Base-by-base conservation (phyloP, 2,113 vertebrate species). In the Corythornis vintsioides region DNA sequence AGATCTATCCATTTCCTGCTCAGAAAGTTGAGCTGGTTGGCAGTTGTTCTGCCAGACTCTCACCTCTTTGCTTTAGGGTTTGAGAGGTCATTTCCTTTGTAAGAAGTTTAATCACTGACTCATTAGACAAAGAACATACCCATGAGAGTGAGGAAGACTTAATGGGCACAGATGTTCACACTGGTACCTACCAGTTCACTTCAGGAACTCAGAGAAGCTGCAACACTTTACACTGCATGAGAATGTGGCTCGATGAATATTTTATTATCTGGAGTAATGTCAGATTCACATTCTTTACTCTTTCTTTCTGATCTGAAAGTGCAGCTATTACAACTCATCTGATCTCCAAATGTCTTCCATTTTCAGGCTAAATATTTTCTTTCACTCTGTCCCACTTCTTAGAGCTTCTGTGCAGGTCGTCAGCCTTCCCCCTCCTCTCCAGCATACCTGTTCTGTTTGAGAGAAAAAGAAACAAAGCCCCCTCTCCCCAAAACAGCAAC, bases 41-140 rank as follows among this genome's bases (percentile, higher is more conserved):
- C 11, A 74, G 65, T 24, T 50, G 28, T 59, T 86, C 9, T 84
- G 55, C 55, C 77, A 87, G 80, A 29, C 19, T 81, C 45, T 79
- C 63, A 84, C n/a, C 63, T 84, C 59, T 83, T 89, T 61, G 83
- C 91, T 90, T 67, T 64, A 80, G 92, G 80, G 40, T 0, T 33
- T 65, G 35, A 86, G 76, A 88, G 90, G 88, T 75, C 87, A 85
- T 89, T 94, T 94, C 89, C 94, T 73, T 24, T 86, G 86, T 14
- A 78, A 65, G 45, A 90, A 88, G 83, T 83, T 86, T 86, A 83
- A 26, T 93, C 83, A 25, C 52, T 45, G 94, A 95, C 56, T 90
- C 88, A 94, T 70, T 35, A 18, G 3, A 74, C 31, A 81, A 77
- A 91, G 60, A 88, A 80, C 61, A 38, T 3, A 40, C 26, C 57